Evolutionary conservation across 2,888 invertebrate species (phyloP).

Genomic region (Phlogophora meticulosa): DNA sequence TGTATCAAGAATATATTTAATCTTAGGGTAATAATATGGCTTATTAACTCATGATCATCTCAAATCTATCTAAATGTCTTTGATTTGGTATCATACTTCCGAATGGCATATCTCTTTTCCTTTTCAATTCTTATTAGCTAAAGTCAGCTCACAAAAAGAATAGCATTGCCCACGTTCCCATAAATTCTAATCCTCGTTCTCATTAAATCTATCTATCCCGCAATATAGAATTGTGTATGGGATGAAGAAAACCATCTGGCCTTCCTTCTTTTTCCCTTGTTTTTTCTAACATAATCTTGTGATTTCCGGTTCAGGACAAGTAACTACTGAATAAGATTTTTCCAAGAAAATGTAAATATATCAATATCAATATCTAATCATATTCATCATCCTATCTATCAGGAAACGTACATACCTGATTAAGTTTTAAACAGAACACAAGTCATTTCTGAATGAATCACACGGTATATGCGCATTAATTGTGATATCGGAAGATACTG

Average conservation of each 20-base stretch:
- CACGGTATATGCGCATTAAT: slow-evolving; percentile 27
- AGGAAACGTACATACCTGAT: slow-evolving; percentile 12
- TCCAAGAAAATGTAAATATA: background rate
- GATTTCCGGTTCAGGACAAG: background rate
- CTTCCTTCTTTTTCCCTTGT: background rate
- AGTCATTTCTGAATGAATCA: slow-evolving; percentile 32
- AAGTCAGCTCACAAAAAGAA: no score
- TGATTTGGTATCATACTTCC: no score
- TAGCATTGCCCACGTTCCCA: no score
- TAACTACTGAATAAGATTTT: background rate
- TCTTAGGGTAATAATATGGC: background rate
- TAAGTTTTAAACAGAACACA: slow-evolving; percentile 8
- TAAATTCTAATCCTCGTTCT: no score
- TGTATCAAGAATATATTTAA: slow-evolving; percentile 10
- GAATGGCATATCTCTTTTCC: no score
- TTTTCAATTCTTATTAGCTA: no score
- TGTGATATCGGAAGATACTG: slow-evolving; percentile 16
- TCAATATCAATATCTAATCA: background rate
- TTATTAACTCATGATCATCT: background rate
- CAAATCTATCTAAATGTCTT: background rate
- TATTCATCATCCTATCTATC: slow-evolving; percentile 8
- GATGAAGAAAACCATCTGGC: background rate
- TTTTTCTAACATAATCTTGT: background rate
- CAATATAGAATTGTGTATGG: background rate
- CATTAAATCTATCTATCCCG: no score